phyloP scores from a whole-genome alignment of 2,797 vertebrate species.

The Buceros bicornis region DNA sequence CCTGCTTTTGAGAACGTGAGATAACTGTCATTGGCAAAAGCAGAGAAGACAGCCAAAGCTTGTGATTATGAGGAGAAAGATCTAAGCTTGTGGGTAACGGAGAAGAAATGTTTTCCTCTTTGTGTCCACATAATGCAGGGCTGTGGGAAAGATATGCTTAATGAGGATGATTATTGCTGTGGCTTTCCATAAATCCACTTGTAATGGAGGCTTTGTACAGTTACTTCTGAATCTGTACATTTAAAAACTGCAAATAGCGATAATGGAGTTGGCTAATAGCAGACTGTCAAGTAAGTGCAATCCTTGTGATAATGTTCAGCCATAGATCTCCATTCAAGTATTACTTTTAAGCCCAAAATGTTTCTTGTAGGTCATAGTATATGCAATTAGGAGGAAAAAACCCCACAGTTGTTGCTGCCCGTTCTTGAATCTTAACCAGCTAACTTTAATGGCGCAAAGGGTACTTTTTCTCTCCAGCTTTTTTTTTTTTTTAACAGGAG shows the following conservation, averaged over 20 bases:
- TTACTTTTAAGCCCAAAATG: slow-evolving; percentile 69
- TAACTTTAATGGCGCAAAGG: slow-evolving; percentile 12
- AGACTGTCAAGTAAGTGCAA: slow-evolving; percentile 70
- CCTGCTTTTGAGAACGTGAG: neutral
- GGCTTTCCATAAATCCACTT: slow-evolving; percentile 76
- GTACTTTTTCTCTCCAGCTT: neutral
- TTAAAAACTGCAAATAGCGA: slow-evolving; percentile 74
- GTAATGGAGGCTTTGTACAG: slow-evolving; percentile 73
- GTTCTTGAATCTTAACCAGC: slow-evolving; percentile 15
- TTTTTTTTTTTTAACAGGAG: neutral
- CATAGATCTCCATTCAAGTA: slow-evolving; percentile 69
- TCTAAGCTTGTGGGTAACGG: slow-evolving; percentile 62
- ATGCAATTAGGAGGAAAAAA: slow-evolving; percentile 1
- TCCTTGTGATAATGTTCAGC: slow-evolving; percentile 63
- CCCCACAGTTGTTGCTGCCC: neutral
- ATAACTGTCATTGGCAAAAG: slow-evolving; percentile 23
- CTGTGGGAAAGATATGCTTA: slow-evolving; percentile 73
- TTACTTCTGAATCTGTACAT: slow-evolving; percentile 72
- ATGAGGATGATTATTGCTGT: slow-evolving; percentile 73
- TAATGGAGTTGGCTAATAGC: slow-evolving; percentile 74
- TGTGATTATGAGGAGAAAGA: slow-evolving; percentile 47
- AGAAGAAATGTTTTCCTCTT: slow-evolving; percentile 71
- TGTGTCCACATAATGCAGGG: slow-evolving; percentile 70
- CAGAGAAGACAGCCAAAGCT: slow-evolving; percentile 24
- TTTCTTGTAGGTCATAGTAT: slow-evolving; percentile 59